phyloP scores from a whole-genome alignment of 92 coral and sea anemone species.

The Umimayanthus chanpuru region DNA sequence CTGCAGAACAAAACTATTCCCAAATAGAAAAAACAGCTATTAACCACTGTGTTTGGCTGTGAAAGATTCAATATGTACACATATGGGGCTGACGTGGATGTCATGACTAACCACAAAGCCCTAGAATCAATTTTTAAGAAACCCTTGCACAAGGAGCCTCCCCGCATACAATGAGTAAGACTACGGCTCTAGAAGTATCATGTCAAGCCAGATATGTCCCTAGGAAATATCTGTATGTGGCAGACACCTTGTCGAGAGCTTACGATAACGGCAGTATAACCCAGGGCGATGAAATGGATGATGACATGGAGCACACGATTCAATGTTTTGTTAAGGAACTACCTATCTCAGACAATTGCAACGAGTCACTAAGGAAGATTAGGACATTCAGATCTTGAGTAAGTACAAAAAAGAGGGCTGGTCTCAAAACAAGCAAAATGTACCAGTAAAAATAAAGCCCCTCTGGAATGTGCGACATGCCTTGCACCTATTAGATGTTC shows the following conservation, averaged over 20 bases:
- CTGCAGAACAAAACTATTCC: constrained; percentile 18
- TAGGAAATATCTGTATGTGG: constrained; percentile 53
- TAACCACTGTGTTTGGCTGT: too few species aligned
- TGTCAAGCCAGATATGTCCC: constrained; percentile 44
- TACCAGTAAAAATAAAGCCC: neutral
- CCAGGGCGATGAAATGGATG: neutral
- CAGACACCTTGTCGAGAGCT: constrained; percentile 60
- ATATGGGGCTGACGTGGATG: too few species aligned
- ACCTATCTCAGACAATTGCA: too few species aligned
- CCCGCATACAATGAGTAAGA: too few species aligned
- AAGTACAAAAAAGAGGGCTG: too few species aligned
- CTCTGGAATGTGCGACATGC: constrained; percentile 30
- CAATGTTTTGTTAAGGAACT: too few species aligned
- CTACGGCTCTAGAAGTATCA: constrained; percentile 41
- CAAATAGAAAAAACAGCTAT: constrained; percentile 11
- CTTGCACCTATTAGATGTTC: too few species aligned
- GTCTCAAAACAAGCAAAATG: too few species aligned
- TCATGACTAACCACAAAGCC: constrained; percentile 52
- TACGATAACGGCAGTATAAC: constrained; percentile 21
- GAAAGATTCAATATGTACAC: too few species aligned
- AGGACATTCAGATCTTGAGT: too few species aligned
- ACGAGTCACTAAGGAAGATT: too few species aligned
- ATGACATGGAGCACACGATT: neutral
- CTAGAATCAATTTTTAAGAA: constrained; percentile 49
- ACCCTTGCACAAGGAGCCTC: too few species aligned